These are phyloP conservation scores for Dendronephthya gigantea DNA, from an alignment of 64 coral and sea anemone genomes.

Conservation along the genomic window DNA sequence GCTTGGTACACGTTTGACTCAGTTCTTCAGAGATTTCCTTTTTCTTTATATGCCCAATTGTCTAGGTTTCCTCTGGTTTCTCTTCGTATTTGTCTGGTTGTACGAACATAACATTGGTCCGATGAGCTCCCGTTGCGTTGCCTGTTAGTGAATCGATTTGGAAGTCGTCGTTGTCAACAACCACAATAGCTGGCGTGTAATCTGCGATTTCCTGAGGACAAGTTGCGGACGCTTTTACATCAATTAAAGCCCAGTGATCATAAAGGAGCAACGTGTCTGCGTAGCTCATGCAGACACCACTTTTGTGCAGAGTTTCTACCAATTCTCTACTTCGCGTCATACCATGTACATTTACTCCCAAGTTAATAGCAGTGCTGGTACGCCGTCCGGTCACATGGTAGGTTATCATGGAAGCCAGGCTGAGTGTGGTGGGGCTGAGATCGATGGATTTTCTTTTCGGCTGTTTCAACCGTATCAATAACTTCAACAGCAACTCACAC, in stretches of 20 bases:
- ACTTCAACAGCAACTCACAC: constrained; percentile 4
- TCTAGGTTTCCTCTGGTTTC: neutral
- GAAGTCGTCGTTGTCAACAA: neutral
- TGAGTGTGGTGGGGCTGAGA: constrained; percentile 25
- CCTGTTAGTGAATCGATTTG: neutral
- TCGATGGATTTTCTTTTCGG: constrained; percentile 24
- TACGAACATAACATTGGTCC: neutral
- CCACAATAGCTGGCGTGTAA: neutral
- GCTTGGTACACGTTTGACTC: neutral
- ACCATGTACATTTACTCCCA: constrained; percentile 8
- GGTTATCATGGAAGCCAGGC: constrained; percentile 25
- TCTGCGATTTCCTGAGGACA: neutral
- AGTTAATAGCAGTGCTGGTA: constrained; percentile 1
- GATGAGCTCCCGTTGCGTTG: neutral
- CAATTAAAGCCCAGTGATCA: constrained; percentile 6
- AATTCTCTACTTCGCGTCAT: constrained; percentile 4
- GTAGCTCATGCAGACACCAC: constrained; percentile 10
- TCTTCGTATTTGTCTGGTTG: neutral
- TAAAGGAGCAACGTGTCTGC: constrained; percentile 4
- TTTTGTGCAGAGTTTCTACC: constrained; percentile 17
- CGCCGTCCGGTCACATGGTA: neutral
- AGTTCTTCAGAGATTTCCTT: constrained; percentile 4
- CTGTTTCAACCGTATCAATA: constrained; percentile 18
- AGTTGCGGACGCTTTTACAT: neutral
- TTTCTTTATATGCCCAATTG: neutral